Percentiles rank a stretch among this genome's conserved stretches.
These are phyloP conservation scores for Lates japonicus DNA, from an alignment of 2,797 vertebrate species.

Conservation along the genomic window DNA sequence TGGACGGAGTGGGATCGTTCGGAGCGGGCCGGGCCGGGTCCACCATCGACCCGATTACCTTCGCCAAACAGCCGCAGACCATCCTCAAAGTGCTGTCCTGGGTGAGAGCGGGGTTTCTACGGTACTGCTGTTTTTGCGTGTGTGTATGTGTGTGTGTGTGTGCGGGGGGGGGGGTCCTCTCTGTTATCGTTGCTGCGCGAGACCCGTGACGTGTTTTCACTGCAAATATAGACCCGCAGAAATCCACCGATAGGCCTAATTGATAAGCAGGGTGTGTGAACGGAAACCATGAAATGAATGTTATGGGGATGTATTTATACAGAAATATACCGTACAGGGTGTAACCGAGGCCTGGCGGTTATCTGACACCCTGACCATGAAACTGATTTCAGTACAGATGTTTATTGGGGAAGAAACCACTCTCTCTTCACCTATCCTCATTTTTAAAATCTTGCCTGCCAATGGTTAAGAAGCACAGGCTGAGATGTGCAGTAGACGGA, in stretches of 20 bases:
- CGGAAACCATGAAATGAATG: not conserved
- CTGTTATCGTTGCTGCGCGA: conserved; percentile 64
- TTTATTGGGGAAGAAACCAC: conserved; percentile 3
- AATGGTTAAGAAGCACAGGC: not conserved
- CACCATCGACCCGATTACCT: conserved; percentile 90
- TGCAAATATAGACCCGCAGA: conserved; percentile 52
- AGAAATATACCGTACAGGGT: conserved; percentile 50
- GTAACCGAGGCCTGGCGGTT: conserved; percentile 68
- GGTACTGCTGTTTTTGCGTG: conserved; percentile 8
- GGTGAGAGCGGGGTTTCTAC: conserved; percentile 87
- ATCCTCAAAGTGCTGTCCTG: conserved; percentile 91
- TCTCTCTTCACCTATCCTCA: not conserved
- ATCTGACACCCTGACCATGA: conserved; percentile 46
- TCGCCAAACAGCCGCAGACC: no score
- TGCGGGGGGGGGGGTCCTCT: conserved; percentile 31
- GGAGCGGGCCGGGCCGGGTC: conserved; percentile 93
- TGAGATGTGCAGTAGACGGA: conserved; percentile 4
- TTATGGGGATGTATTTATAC: not conserved
- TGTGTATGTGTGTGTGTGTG: conserved; percentile 7
- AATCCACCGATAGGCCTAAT: conserved; percentile 32
- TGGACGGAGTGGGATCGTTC: conserved; percentile 97
- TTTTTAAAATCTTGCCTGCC: not conserved
- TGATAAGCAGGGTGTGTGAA: conserved; percentile 39
- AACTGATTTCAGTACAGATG: conserved; percentile 45
- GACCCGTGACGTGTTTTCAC: conserved; percentile 70